Base-by-base conservation (phyloP, 2,888 invertebrate genomes). In the Trachelus troglodyta region DNA sequence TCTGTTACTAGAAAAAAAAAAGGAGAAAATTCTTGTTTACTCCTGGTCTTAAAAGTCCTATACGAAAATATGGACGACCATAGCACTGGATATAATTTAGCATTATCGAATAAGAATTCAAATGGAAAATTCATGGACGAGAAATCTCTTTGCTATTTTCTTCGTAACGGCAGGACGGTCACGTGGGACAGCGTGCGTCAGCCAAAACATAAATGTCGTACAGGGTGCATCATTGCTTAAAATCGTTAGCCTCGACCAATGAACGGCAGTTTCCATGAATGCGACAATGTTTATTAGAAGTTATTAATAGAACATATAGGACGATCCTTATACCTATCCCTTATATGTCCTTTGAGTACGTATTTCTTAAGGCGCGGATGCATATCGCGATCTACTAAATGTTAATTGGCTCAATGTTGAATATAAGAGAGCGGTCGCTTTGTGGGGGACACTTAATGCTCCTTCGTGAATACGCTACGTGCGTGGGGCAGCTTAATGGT, bases 401-500 rank as follows among this genome's bases (percentile, higher is more conserved):
- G 33, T 33, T 71, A 71, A 71, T 71, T 71, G 31, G 31, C 12
- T 31, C 31, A 23, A 71, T 56, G 71, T 31, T 71, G 34, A 71
- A 71, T 71, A 31, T 71, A 34, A 9, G 9, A 71, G 71, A 31
- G 34, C 23, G 71, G 71, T 23, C 56, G 23, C 71, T 71, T 71
- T 71, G 71, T 71, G 34, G 15, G 56, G 12, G 71, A 71, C 31
- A 23, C 31, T 71, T 34, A 34, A 71, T 34, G 31, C 71, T 34
- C 2, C 71, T 34, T 71, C 80, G 81, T 83, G 83, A 83, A 84
- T 83, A 77, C 79, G 79, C 80, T 80, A 81, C 80, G 81, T 79
- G 81, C 81, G 81, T 82, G 82, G 80, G 79, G 81, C 78, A 80
- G 80, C 82, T 81, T 82, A 83, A 84, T 84, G 77, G 82, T 56